Evolutionary conservation across 1,140 invertebrate species (phyloP), one percentile per base, ranked within the genome.

Genomic region (Ips typographus): DNA sequence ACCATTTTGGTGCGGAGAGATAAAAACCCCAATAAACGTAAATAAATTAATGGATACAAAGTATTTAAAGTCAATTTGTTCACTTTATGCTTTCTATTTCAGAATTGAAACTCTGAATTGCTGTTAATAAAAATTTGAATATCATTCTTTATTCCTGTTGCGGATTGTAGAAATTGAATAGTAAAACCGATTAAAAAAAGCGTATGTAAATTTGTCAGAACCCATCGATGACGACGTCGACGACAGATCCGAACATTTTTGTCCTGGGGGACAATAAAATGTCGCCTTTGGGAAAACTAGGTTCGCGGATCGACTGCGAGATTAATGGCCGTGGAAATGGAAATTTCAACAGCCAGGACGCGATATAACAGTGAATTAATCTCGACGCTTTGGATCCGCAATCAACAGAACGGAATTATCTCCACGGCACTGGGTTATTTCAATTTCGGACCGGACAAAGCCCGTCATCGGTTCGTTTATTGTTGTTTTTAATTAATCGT

Each of bases 321-420:
- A 63, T 63, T 63, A 63, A 63, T 63, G 61, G 61, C 47, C 61
- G 40, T 63, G 61, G 61, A 63, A 63, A 63, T 63, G 61, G 61
- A 63, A 63, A 63, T 63, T 63, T 63, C 61, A 63, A 52, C 61
- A 52, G 52, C 61, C 44, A 51, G 37, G 49, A 40, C 52, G 36
- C 61, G 61, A 63, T 63, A 63, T 63, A 63, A 63, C 61, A 63
- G 61, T 39, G 49, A 52, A 63, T 63, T 63, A 63, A 63, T 63
- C 61, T 63, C 61, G 5, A 63, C 61, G 61, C 61, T 63, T 40
- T 63, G 59, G 43, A 61, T 63, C 61, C 38, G 39, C 49, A 52
- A 52, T 63, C 44, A 63, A 63, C 61, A 40, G 61, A 51, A 63
- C 49, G 49, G 40, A 63, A 63, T 63, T 63, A 63, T 63, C 61